Evolutionary conservation across 2,888 invertebrate genomes (phyloP), one percentile per base, ranked within the genome.

Genomic region (Cephus nigrinus): DNA sequence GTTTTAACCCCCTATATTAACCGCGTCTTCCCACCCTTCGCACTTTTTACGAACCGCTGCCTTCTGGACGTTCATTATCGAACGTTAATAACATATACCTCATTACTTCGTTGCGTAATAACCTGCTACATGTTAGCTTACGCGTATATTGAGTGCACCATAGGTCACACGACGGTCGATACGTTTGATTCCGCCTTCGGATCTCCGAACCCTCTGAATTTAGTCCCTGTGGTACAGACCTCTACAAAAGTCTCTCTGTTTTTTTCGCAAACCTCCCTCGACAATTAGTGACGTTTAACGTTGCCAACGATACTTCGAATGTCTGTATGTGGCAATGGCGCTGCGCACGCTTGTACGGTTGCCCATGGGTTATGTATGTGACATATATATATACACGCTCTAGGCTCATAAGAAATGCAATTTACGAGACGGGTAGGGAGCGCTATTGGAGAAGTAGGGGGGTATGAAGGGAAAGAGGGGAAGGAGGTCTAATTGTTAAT

Each of bases 401-500:
- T 33, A 31, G 71, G 30, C 71, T 71, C 71, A 31, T 71, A 80
- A 81, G 78, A 77, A 81, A 81, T 35, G 79, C 71, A 81, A 80
- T 81, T 81, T 77, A 79, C 78, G 76, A 76, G 76, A n/a, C 35
- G 33, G 40, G 12, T 55, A 55, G 40, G 40, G 23, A 55, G 5
- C 5, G 40, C 0, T 23, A 55, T 9, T 1, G 23, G 23, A 4
- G 23, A 0, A 15, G 15, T 0, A 35, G 2, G 15, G 69, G 69
- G 9, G 12, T n/a, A 74, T 33, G 36, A 32, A 30, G 71, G 72
- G 75, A 73, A 77, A 75, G 69, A 11, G 34, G 79, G 30, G 73
- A 75, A 55, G 36, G 78, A 79, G 73, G 23, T 55, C 82, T 83
- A 83, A 83, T 82, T 82, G 82, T 81, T 81, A 84, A 84, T 84